Evolutionary conservation across 2,888 invertebrate genomes (phyloP).

Genomic region (Leucozona laternaria): DNA sequence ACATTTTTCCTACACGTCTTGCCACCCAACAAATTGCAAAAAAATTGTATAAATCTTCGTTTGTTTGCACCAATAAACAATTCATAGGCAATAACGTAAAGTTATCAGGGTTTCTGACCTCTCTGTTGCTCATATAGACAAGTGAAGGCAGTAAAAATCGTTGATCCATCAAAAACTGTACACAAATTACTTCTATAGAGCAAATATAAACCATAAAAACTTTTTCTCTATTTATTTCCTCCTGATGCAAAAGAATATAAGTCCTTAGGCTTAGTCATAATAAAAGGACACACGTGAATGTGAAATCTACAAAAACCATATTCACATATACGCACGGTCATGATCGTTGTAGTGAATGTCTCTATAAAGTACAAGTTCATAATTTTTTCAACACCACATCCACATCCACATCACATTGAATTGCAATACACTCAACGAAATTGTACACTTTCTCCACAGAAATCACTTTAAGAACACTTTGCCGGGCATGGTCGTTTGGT

Average conservation of each 20-base stretch:
- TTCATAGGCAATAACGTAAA: too few species aligned
- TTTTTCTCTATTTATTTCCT: not conserved
- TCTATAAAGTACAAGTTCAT: slow-evolving; percentile 46
- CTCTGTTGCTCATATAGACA: too few species aligned
- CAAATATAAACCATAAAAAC: not conserved
- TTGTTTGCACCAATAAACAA: too few species aligned
- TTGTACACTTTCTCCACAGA: slow-evolving; percentile 3
- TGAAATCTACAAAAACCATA: slow-evolving; percentile 16
- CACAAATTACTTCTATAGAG: not conserved
- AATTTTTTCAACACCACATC: slow-evolving; percentile 33
- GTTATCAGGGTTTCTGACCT: too few species aligned
- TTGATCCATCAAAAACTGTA: not conserved
- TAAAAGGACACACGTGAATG: not conserved
- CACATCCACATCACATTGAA: too few species aligned
- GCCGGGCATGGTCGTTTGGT: not conserved
- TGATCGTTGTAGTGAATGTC: slow-evolving; percentile 15
- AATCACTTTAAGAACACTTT: slow-evolving; percentile 47
- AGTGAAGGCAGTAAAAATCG: not conserved
- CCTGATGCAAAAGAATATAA: not conserved
- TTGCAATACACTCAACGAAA: slow-evolving; percentile 10
- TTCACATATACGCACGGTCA: not conserved
- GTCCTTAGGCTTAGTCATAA: not conserved
- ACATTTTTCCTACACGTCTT: too few species aligned
- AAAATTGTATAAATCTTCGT: too few species aligned
- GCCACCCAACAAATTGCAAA: too few species aligned